Conservation (phyloP, 2,888 invertebrate species). For the Rhagonycha fulva region DNA sequence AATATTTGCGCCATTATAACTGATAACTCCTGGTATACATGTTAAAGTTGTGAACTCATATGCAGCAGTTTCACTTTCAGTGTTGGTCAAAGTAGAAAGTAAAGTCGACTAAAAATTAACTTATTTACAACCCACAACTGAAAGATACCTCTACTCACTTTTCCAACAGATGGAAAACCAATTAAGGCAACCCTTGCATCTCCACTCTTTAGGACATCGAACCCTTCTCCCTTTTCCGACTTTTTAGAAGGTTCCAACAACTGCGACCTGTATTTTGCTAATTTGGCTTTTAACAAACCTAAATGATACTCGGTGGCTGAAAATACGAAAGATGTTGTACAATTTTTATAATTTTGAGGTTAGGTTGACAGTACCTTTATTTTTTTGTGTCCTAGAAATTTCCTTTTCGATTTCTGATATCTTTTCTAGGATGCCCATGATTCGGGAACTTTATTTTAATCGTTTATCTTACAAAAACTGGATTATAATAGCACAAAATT, state of each 20-base stretch:
- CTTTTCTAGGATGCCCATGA: constrained; percentile 98
- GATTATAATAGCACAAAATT: neutral
- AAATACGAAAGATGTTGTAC: constrained; percentile 41
- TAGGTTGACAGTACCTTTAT: constrained; percentile 79
- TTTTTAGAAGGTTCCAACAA: constrained; percentile 94
- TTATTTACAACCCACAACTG: neutral
- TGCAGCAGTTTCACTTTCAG: constrained; percentile 94
- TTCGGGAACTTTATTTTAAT: neutral
- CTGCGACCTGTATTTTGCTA: constrained; percentile 94
- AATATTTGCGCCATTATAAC: constrained; percentile 98
- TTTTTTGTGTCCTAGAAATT: constrained; percentile 98
- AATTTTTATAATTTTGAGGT: constrained; percentile 14
- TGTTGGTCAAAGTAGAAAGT: constrained; percentile 91
- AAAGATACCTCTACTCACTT: constrained; percentile 61
- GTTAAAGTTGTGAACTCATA: constrained; percentile 99
- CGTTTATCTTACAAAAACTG: neutral
- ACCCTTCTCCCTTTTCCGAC: constrained; percentile 94
- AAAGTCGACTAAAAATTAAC: constrained; percentile 76
- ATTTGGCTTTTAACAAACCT: constrained; percentile 94
- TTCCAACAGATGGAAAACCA: constrained; percentile 98
- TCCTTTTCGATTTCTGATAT: constrained; percentile 98
- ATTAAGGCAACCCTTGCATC: constrained; percentile 98
- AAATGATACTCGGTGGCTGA: constrained; percentile 98
- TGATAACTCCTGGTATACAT: constrained; percentile 98
- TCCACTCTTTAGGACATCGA: constrained; percentile 98